Percentiles rank a stretch among this genome's conserved stretches.
These are phyloP conservation scores for Danionella dracula DNA, from an alignment of 2,797 vertebrate species.

Conservation along the genomic window DNA sequence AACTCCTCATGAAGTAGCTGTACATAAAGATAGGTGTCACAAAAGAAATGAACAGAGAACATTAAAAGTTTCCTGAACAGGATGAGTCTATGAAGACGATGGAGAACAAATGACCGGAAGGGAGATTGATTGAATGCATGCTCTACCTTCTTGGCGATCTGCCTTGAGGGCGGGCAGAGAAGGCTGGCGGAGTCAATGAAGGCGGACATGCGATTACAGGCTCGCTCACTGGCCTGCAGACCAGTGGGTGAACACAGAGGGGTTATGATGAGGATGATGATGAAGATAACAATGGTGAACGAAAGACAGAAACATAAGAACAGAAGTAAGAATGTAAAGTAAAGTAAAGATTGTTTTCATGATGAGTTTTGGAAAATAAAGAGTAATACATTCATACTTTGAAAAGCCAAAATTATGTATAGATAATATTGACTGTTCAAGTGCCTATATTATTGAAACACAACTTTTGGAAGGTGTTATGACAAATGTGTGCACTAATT, in stretches of 20 bases:
- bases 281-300: conserved; percentile 26
- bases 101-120: conserved; percentile 30
- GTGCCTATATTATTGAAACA: too few relatives aligned
- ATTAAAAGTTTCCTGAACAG: too few relatives aligned
- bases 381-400: too few relatives aligned
- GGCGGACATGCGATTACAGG: conserved; percentile 84
- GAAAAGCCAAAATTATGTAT: too few relatives aligned
- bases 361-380: too few relatives aligned
- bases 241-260: conserved; percentile 15
- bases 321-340: conserved; percentile 30
- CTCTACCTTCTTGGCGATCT: conserved; percentile 86
- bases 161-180: conserved; percentile 73
- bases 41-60: not conserved
- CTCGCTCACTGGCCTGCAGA: conserved; percentile 77
- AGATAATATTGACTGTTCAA: too few relatives aligned
- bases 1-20: conserved; percentile 88
- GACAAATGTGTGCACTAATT: too few relatives aligned
- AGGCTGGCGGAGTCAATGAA: conserved; percentile 80
- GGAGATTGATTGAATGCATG: conserved; percentile 12
- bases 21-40: not conserved
- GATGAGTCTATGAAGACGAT: not conserved
- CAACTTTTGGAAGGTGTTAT: too few relatives aligned
- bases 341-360: too few relatives aligned
- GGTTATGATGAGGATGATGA: not conserved
- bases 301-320: conserved; percentile 58